phyloP scores from a whole-genome alignment of 2,113 vertebrate genomes.

The Seriola quinqueradiata region DNA sequence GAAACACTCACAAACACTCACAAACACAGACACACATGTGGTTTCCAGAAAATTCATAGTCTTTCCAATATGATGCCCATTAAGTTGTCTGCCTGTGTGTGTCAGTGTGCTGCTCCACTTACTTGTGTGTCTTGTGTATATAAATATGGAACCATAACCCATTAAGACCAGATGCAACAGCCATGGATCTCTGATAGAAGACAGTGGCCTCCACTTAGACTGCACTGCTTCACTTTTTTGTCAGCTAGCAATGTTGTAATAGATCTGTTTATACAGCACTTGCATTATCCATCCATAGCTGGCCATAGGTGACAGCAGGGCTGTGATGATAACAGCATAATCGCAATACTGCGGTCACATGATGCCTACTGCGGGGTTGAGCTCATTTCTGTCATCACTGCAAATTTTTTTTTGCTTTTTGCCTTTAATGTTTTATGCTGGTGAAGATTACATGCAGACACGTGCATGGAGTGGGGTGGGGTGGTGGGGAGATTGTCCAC shows the following conservation, averaged over 20 bases:
- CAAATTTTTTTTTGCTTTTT: too few species aligned
- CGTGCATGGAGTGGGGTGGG: too few species aligned
- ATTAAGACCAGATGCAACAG: too few species aligned
- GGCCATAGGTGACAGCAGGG: too few species aligned
- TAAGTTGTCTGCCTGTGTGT: constrained; percentile 17
- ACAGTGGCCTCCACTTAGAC: not conserved
- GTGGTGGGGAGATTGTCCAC: too few species aligned
- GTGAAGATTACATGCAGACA: too few species aligned
- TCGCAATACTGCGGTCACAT: too few species aligned
- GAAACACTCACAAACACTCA: constrained; percentile 36
- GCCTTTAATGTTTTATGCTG: too few species aligned
- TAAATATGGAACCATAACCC: not conserved
- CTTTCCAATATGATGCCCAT: constrained; percentile 25
- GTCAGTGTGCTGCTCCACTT: constrained; percentile 8
- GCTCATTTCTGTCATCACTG: too few species aligned
- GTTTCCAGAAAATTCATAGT: constrained; percentile 46
- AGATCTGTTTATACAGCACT: not conserved
- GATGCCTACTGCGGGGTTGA: too few species aligned
- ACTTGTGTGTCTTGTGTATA: not conserved
- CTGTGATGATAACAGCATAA: too few species aligned
- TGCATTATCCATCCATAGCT: not conserved
- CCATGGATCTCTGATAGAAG: not conserved
- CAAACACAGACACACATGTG: constrained; percentile 59
- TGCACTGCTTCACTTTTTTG: not conserved
- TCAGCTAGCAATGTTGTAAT: not conserved